These are phyloP conservation scores for Orthosia incerta DNA, from an alignment of 2,888 invertebrate species.

Conservation along the genomic window DNA sequence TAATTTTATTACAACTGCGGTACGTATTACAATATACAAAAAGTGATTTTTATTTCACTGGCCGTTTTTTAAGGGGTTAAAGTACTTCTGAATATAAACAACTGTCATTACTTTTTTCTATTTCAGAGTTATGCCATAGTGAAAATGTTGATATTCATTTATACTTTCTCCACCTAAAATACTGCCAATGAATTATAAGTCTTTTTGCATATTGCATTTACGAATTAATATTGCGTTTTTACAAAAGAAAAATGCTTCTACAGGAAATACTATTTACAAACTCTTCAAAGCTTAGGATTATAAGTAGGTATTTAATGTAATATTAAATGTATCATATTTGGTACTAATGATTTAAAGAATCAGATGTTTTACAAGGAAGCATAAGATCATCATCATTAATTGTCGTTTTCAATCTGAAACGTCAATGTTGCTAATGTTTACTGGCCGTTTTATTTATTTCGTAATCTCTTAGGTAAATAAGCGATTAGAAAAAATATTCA, in stretches of 20 bases:
- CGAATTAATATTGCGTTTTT: background rate
- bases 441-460: background rate
- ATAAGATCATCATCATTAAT: background rate
- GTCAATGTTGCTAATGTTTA: background rate
- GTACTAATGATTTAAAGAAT: background rate
- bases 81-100: background rate
- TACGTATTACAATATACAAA: background rate
- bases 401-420: background rate
- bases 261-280: conserved; percentile 48
- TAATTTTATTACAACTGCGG: too few species aligned
- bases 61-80: background rate
- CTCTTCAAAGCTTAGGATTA: conserved; percentile 16
- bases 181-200: background rate
- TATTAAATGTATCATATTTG: background rate
- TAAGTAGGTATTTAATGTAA: conserved; percentile 12
- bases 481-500: background rate
- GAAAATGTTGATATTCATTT: background rate
- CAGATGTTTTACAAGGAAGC: background rate
- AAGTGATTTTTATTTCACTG: background rate
- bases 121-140: background rate
- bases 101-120: background rate
- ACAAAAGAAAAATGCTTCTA: conserved; percentile 19
- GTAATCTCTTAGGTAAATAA: background rate
- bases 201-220: background rate
- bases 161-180: background rate